Evolutionary conservation across 2,113 vertebrate genomes (phyloP).

Genomic region (Tylochromis polylepis): DNA sequence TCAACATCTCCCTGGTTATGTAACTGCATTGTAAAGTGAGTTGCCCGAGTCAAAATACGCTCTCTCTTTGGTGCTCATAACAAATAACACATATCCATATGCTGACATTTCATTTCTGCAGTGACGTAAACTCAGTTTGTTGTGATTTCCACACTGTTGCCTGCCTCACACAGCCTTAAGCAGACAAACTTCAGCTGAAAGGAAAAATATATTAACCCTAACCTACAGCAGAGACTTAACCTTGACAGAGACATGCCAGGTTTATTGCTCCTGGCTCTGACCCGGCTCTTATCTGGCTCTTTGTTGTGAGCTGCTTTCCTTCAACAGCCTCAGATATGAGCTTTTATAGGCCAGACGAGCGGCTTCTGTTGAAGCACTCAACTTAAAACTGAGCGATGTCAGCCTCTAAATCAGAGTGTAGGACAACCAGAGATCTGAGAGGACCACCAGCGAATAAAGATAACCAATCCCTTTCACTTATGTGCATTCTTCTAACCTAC

Average conservation of each 20-base stretch:
- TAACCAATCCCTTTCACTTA: background rate
- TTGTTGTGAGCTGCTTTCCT: constrained; percentile 10
- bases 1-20: background rate
- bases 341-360: background rate
- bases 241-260: background rate
- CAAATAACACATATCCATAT: background rate
- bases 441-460: background rate
- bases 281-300: background rate
- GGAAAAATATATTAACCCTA: background rate
- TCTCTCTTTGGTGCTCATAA: background rate
- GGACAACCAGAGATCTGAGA: background rate
- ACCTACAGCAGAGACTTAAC: constrained; percentile 15
- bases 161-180: background rate
- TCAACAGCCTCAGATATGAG: background rate
- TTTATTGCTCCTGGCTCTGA: background rate
- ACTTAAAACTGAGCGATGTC: background rate
- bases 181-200: background rate
- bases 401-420: background rate
- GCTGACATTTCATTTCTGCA: background rate
- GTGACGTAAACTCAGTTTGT: background rate
- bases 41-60: background rate
- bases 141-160: background rate
- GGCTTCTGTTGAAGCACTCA: background rate
- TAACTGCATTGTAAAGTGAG: background rate
- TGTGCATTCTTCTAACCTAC: background rate